These are phyloP conservation scores for Aelia acuminata DNA, from an alignment of 2,888 invertebrate genomes.

Conservation along the genomic window DNA sequence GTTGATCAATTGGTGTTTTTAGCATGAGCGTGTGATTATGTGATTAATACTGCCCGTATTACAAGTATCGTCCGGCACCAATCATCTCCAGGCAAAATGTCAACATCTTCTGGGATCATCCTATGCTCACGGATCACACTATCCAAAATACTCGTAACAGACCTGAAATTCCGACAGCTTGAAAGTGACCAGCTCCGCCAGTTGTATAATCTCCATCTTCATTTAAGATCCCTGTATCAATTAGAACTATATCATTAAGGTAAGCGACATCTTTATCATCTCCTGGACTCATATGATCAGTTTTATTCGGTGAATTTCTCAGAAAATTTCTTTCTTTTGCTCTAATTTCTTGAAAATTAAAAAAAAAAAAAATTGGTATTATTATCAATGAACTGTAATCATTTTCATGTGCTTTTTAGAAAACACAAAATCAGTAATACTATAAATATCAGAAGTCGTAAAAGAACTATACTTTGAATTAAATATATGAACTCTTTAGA, in stretches of 20 bases:
- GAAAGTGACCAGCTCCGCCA: background rate
- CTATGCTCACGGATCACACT: too few relatives aligned
- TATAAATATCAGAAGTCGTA: too few relatives aligned
- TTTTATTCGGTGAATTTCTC: background rate
- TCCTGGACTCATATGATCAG: background rate
- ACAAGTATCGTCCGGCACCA: too few relatives aligned
- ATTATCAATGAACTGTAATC: background rate
- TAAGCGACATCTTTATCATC: background rate
- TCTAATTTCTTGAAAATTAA: background rate
- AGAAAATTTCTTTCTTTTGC: too few relatives aligned
- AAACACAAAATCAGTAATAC: background rate
- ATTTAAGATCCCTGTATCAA: background rate
- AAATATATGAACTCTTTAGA: constrained; percentile 16
- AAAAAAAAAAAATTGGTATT: too few relatives aligned
- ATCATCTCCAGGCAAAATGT: too few relatives aligned
- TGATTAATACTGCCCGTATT: too few relatives aligned
- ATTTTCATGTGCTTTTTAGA: background rate
- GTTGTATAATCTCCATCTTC: background rate
- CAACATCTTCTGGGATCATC: too few relatives aligned
- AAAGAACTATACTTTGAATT: background rate
- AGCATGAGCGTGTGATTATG: too few relatives aligned
- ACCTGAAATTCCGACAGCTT: too few relatives aligned
- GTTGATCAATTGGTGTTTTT: too few relatives aligned
- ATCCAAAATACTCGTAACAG: too few relatives aligned
- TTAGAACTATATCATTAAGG: background rate